Evolutionary conservation across 1,140 invertebrate species (phyloP).

Genomic region (Druon quercuslanigerum): DNA sequence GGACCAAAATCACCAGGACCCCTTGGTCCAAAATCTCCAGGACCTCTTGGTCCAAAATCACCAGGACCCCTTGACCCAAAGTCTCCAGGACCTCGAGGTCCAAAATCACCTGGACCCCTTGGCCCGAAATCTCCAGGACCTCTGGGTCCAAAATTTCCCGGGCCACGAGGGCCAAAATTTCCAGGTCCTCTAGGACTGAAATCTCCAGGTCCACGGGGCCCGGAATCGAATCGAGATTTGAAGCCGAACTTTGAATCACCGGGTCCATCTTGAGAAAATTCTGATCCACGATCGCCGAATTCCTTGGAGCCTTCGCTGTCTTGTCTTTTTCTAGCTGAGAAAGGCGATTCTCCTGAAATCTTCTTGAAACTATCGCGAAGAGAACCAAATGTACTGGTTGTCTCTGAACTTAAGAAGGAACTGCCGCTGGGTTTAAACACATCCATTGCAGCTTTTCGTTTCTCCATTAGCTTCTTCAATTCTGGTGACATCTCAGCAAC

Average conservation of each 20-base stretch:
- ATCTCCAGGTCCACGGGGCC: neutral
- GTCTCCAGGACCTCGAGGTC: neutral
- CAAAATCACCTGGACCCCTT: neutral
- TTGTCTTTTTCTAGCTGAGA: slow-evolving; percentile 47
- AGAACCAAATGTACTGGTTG: slow-evolving; percentile 60
- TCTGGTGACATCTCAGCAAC: slow-evolving; percentile 64
- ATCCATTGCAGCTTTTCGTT: slow-evolving; percentile 65
- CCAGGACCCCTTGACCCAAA: neutral
- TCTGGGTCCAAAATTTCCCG: slow-evolving; percentile 37
- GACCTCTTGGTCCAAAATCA: slow-evolving; percentile 43
- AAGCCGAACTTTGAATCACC: slow-evolving; percentile 14
- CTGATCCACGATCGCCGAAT: slow-evolving; percentile 31
- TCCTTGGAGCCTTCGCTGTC: slow-evolving; percentile 29
- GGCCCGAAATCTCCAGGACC: slow-evolving; percentile 32
- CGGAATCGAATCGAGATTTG: slow-evolving; percentile 35
- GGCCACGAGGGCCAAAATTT: slow-evolving; percentile 36
- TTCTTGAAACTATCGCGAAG: slow-evolving; percentile 71
- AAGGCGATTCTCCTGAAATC: slow-evolving; percentile 66
- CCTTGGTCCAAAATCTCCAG: slow-evolving; percentile 40
- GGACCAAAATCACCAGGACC: slow-evolving; percentile 46
- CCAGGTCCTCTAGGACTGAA: slow-evolving; percentile 33
- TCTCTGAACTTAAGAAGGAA: slow-evolving; percentile 60
- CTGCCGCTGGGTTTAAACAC: slow-evolving; percentile 67
- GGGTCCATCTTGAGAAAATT: slow-evolving; percentile 12
- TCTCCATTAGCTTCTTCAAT: slow-evolving; percentile 70